These are phyloP conservation scores for Nineta flava DNA, from an alignment of 2,888 invertebrate genomes.

Conservation along the genomic window DNA sequence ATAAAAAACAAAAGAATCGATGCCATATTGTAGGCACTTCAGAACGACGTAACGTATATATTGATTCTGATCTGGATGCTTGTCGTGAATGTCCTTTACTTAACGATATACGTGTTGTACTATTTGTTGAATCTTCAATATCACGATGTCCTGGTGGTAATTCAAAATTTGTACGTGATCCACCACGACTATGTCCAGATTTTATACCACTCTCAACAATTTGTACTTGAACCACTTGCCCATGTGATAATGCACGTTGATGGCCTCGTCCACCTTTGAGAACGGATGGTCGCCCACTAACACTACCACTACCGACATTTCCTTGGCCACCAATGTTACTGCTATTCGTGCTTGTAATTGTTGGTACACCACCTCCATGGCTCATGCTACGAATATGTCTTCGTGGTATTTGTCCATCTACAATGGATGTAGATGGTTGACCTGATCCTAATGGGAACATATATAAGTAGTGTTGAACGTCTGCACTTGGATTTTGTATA, in stretches of 20 bases:
- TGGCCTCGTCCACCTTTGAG: constrained; percentile 60
- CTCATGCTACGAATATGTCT: constrained; percentile 72
- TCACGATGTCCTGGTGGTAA: constrained; percentile 76
- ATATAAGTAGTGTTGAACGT: constrained; percentile 19
- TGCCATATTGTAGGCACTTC: constrained; percentile 59
- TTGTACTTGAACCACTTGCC: constrained; percentile 58
- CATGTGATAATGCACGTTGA: constrained; percentile 74
- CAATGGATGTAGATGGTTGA: constrained; percentile 1
- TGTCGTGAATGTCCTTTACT: constrained; percentile 66
- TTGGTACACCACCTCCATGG: constrained; percentile 55
- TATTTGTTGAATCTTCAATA: constrained; percentile 25
- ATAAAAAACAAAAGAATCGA: constrained; percentile 42
- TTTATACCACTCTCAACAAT: constrained; percentile 20
- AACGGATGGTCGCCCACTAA: constrained; percentile 43
- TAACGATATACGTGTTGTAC: constrained; percentile 30
- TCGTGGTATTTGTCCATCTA: constrained; percentile 13
- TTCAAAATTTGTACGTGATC: constrained; percentile 79
- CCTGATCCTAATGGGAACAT: constrained; percentile 11
- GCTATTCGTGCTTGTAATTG: constrained; percentile 26
- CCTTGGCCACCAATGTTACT: constrained; percentile 71
- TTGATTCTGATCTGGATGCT: constrained; percentile 76
- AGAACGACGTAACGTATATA: constrained; percentile 68
- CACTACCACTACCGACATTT: constrained; percentile 49
- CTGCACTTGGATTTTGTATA: constrained; percentile 13
- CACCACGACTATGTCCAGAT: constrained; percentile 63